A percentile compares a stretch with the other conserved stretches of the same genome.
Conservation (phyloP, 2,797 vertebrate genomes). For the Euphonia xanthogaster region DNA sequence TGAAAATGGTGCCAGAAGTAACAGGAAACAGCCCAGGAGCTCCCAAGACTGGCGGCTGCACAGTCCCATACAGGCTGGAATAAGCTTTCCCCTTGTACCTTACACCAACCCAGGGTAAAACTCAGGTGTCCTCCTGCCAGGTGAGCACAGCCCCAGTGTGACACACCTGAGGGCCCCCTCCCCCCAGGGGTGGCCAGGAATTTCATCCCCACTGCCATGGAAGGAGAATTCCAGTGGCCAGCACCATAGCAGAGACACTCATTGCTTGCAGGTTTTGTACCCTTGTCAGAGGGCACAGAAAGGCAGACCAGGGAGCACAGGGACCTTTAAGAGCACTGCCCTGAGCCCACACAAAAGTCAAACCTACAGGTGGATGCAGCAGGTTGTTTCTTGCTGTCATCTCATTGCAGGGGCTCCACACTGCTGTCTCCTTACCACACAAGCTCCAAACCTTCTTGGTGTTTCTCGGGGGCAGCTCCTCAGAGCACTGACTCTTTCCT, state of each 20-base stretch:
- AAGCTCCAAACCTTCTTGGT: no score
- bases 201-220: fast-evolving
- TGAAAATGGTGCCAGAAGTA: not conserved
- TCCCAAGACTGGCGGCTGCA: no score
- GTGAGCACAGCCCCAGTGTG: not conserved
- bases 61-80: fast-evolving
- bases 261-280: not conserved
- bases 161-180: no score
- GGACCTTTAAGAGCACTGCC: not conserved
- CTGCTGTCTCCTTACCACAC: no score
- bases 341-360: not conserved
- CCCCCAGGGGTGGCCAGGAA: not conserved
- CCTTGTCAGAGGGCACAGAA: not conserved
- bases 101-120: not conserved
- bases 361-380: not conserved
- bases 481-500: no score
- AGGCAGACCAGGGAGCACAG: not conserved
- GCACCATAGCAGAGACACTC: not conserved
- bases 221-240: not conserved
- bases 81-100: fast-evolving
- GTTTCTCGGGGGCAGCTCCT: no score
- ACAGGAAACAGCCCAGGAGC: not conserved
- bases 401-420: no score
- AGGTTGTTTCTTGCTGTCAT: not conserved
- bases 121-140: not conserved